Conservation (phyloP, 2,888 invertebrate species). For the Sphecodes monilicornis region DNA sequence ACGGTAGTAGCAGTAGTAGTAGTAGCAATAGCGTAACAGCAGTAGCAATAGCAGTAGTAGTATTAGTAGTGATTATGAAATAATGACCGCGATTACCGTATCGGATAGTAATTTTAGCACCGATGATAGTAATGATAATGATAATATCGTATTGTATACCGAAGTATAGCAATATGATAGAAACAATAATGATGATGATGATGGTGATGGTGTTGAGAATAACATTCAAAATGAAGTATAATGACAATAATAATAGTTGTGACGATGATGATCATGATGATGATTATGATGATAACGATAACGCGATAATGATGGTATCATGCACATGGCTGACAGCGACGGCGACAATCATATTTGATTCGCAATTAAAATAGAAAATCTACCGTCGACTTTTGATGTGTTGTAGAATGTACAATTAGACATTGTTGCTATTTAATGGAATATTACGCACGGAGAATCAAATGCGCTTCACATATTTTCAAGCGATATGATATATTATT, state of each 20-base stretch:
- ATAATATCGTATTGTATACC: conserved; percentile 16
- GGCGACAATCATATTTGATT: conserved; percentile 74
- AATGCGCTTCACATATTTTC: conserved; percentile 69
- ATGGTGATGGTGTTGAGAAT: conserved; percentile 30
- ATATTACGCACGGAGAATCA: conserved; percentile 63
- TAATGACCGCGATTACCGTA: conserved; percentile 17
- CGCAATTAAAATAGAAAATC: conserved; percentile 81
- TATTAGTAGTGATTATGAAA: conserved; percentile 17
- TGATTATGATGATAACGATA: background rate
- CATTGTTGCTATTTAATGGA: conserved; percentile 62
- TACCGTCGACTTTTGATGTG: conserved; percentile 76
- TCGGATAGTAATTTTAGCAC: conserved; percentile 39
- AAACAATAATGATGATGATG: background rate
- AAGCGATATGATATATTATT: conserved; percentile 71
- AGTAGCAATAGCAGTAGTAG: background rate
- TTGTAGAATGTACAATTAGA: conserved; percentile 59
- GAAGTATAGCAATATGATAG: background rate
- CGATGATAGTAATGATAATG: background rate
- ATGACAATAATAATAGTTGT: conserved; percentile 60
- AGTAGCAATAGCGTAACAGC: background rate
- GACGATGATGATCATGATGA: conserved; percentile 47
- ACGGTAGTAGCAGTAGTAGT: background rate
- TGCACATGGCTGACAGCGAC: conserved; percentile 45
- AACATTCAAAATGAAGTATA: conserved; percentile 28
- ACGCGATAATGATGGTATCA: background rate